Evolutionary conservation across 2,888 invertebrate genomes (phyloP).

Genomic region (Sesamia inferens): DNA sequence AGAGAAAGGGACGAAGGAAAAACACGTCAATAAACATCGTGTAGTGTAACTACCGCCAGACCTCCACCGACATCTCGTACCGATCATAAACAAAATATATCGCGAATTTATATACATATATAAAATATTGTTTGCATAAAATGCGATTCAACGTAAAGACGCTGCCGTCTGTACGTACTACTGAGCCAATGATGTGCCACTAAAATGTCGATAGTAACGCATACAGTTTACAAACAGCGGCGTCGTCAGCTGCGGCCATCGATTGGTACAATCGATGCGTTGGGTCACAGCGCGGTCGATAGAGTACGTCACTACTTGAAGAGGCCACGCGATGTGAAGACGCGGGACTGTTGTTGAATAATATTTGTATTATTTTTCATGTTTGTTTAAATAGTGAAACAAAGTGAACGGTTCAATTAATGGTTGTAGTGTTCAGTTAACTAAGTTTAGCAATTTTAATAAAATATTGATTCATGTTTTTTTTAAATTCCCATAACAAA

Average conservation of each 20-base stretch:
- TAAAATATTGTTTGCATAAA: constrained; percentile 9
- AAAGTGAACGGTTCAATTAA: neutral
- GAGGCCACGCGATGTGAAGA: constrained; percentile 18
- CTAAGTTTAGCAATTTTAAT: neutral
- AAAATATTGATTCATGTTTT: neutral
- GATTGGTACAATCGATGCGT: constrained; percentile 70
- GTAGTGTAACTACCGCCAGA: neutral
- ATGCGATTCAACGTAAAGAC: neutral
- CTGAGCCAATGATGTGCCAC: constrained; percentile 43
- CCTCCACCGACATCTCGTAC: neutral
- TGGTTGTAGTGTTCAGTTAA: neutral
- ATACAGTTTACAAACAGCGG: constrained; percentile 65
- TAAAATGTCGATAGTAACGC: constrained; percentile 61
- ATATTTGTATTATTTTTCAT: neutral
- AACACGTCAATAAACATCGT: neutral
- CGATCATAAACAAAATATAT: neutral
- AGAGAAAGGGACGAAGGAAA: neutral
- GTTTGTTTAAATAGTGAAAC: neutral
- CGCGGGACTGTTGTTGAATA: constrained; percentile 12
- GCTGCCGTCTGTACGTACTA: constrained; percentile 2
- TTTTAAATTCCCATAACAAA: neutral
- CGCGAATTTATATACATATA: neutral
- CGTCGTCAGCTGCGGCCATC: constrained; percentile 70
- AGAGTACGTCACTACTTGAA: constrained; percentile 73
- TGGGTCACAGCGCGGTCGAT: constrained; percentile 67